phyloP scores from a whole-genome alignment of 30 jellyfish, hydroid and myxozoan species.

The Sanderia malayensis region DNA sequence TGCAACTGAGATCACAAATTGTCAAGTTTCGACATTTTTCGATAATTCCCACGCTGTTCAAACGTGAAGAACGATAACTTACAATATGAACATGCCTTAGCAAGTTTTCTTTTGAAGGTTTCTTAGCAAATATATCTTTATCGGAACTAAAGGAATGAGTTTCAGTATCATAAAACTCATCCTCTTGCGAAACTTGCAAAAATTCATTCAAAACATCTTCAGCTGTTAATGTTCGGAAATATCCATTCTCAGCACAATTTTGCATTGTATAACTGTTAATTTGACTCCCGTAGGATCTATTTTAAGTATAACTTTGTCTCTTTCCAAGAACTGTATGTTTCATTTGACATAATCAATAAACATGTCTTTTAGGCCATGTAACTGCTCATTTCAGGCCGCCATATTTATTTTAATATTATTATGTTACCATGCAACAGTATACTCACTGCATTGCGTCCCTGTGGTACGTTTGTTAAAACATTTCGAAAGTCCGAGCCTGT shows the following conservation, averaged over 20 bases:
- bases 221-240: constrained; percentile 31
- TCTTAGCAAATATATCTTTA: background rate
- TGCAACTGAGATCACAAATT: constrained; percentile 69
- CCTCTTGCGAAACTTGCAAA: background rate
- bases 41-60: constrained; percentile 37
- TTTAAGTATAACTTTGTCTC: too few species aligned
- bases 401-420: background rate
- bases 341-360: too few species aligned
- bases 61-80: constrained; percentile 13
- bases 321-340: too few species aligned
- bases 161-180: too few species aligned
- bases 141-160: background rate
- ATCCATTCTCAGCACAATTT: constrained; percentile 37
- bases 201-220: constrained; percentile 23
- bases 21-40: constrained; percentile 43
- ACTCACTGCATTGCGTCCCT: too few species aligned
- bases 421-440: background rate
- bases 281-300: constrained; percentile 51
- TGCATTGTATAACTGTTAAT: constrained; percentile 26
- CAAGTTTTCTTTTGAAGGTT: background rate
- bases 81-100: constrained; percentile 5
- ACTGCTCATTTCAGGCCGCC: constrained; percentile 9
- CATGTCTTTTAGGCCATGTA: background rate
- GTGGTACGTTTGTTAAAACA: too few species aligned
- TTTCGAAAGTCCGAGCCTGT: too few species aligned